Conservation (phyloP, 2,797 vertebrate species). For the Hozukius guyotensis region DNA sequence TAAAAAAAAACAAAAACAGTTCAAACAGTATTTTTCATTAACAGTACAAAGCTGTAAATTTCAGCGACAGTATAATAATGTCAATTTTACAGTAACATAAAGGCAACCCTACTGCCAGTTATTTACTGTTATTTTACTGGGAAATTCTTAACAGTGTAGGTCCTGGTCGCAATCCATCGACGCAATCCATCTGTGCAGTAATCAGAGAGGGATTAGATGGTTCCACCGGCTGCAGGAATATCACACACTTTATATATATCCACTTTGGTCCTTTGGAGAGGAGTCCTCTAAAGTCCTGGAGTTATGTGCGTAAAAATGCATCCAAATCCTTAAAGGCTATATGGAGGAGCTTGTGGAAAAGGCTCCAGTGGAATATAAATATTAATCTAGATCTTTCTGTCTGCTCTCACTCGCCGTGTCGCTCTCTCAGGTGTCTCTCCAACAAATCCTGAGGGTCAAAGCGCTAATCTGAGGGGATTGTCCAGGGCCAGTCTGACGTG, state of each 20-base stretch:
- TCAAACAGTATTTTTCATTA: no score
- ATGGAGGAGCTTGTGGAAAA: not conserved
- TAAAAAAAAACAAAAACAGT: no score
- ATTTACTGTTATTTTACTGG: no score
- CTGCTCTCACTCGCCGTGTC: not conserved
- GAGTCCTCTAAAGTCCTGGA: not conserved
- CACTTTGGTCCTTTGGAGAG: not conserved
- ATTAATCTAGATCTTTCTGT: conserved; percentile 9
- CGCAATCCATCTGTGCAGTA: conserved; percentile 49
- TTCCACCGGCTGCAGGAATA: conserved; percentile 34
- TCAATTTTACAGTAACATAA: no score
- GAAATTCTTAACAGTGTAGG: not conserved
- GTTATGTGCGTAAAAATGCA: not conserved
- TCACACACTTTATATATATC: not conserved
- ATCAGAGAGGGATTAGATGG: conserved; percentile 56
- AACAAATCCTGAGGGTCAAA: conserved; percentile 69
- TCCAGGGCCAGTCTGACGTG: not conserved
- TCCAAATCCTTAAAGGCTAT: no score
- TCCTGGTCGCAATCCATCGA: conserved; percentile 15
- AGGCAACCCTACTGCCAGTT: no score
- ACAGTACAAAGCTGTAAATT: no score
- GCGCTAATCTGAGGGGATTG: conserved; percentile 72
- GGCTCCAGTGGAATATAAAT: not conserved
- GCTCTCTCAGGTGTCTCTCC: conserved; percentile 33
- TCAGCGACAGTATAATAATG: no score